Evolutionary conservation across 1,140 invertebrate genomes (phyloP).

Genomic region (Solen grandis): DNA sequence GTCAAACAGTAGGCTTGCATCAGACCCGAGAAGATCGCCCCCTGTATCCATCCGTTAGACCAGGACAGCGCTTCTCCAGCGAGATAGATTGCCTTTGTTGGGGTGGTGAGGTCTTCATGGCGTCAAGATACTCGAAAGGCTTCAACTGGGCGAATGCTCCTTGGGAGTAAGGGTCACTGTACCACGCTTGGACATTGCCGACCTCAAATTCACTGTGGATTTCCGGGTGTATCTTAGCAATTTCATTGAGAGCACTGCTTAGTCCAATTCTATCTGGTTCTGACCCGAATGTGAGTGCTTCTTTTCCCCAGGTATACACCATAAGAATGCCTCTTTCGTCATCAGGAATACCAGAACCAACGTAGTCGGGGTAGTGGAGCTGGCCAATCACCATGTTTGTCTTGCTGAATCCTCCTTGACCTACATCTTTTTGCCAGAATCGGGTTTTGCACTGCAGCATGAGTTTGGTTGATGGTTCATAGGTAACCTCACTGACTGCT

Average conservation of each 20-base stretch:
- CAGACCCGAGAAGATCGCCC: too few species aligned
- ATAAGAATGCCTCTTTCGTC: too few species aligned
- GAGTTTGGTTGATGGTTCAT: conserved; percentile 53
- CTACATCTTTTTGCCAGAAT: conserved; percentile 65
- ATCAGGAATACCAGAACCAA: too few species aligned
- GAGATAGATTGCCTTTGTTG: too few species aligned
- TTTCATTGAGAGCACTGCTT: too few species aligned
- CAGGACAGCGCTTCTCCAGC: too few species aligned
- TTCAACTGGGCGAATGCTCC: conserved; percentile 39
- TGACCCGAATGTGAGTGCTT: conserved; percentile 47
- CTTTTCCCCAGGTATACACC: conserved; percentile 52
- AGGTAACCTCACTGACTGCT: conserved; percentile 41
- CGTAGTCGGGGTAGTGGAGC: too few species aligned
- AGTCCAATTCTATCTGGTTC: conserved; percentile 41
- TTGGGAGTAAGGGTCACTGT: conserved; percentile 43
- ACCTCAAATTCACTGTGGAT: conserved; percentile 52
- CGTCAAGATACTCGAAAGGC: conserved; percentile 26
- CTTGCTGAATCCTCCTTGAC: too few species aligned
- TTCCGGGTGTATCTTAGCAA: conserved; percentile 62
- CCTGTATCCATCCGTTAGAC: too few species aligned
- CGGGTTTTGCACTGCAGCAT: conserved; percentile 49
- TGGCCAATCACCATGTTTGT: too few species aligned
- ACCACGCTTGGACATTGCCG: conserved; percentile 56
- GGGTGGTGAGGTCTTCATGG: conserved; percentile 7
- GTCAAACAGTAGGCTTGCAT: too few species aligned